Percentiles rank a stretch among this genome's conserved stretches.
phyloP scores from a whole-genome alignment of 2,888 invertebrate genomes.

The Leucoptera coffeella region DNA sequence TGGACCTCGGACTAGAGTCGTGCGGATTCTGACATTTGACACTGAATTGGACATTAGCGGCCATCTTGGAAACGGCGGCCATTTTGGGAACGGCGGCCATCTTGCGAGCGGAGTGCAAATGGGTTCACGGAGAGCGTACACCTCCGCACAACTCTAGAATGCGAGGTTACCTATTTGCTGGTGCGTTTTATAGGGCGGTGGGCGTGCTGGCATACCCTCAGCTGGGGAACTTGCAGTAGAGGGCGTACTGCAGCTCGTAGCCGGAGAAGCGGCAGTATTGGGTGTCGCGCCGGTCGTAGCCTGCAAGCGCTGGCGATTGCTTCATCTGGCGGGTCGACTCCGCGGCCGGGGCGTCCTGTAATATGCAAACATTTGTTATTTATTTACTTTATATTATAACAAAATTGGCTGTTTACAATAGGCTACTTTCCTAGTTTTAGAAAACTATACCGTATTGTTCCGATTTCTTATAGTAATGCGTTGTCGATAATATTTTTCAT shows the following conservation, averaged over 20 bases:
- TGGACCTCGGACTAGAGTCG: too few species aligned
- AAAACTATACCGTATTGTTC: too few species aligned
- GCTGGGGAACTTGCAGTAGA: slow-evolving; percentile 88
- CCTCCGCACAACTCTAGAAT: slow-evolving; percentile 2
- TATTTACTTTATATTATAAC: too few species aligned
- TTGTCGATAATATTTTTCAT: too few species aligned
- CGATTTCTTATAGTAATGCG: too few species aligned
- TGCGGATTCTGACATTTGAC: too few species aligned
- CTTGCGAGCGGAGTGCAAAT: slow-evolving; percentile 1
- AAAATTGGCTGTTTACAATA: too few species aligned
- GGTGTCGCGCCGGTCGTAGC: slow-evolving; percentile 58
- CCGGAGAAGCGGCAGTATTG: slow-evolving; percentile 89
- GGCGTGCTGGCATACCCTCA: too few species aligned
- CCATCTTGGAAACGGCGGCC: neutral
- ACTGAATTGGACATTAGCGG: slow-evolving; percentile 1
- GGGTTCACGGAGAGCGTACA: neutral
- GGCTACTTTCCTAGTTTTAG: too few species aligned
- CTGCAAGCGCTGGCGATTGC: slow-evolving; percentile 60
- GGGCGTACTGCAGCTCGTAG: slow-evolving; percentile 91
- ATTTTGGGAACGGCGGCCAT: neutral
- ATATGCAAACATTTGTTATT: too few species aligned
- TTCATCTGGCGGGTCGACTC: slow-evolving; percentile 68
- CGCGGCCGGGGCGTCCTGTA: slow-evolving; percentile 68
- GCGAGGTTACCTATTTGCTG: too few species aligned
- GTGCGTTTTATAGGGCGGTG: neutral